Evolutionary conservation across 2,888 invertebrate genomes (phyloP).

Genomic region (Catocala sponsa): DNA sequence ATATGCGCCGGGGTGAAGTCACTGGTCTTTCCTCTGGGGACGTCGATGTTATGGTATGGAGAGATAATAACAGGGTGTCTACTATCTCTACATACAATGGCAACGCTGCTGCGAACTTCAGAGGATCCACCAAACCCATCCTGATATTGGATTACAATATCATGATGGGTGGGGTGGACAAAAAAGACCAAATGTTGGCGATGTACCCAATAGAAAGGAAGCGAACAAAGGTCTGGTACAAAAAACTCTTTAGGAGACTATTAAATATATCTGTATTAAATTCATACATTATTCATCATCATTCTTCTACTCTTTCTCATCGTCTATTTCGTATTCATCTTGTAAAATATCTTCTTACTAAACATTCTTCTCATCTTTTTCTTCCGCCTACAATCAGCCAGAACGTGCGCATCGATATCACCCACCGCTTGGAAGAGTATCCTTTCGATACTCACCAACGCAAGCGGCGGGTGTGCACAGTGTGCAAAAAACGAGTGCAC

Average conservation of each 20-base stretch:
- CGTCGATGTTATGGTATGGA: no score
- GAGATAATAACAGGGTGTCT: no score
- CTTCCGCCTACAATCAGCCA: not conserved
- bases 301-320: not conserved
- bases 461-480: not conserved
- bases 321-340: not conserved
- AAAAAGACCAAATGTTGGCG: no score
- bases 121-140: no score
- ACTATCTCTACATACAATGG: no score
- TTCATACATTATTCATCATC: not conserved
- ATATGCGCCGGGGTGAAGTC: no score
- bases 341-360: not conserved
- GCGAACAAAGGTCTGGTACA: not conserved
- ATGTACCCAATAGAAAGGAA: not conserved
- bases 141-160: no score
- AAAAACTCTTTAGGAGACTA: not conserved
- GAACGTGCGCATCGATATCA: not conserved
- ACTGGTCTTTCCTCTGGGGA: no score
- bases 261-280: not conserved
- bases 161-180: no score
- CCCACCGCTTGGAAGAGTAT: not conserved
- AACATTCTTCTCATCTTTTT: not conserved
- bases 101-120: no score
- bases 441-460: not conserved
- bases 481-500: not conserved